Evolutionary conservation across 2,797 vertebrate species (phyloP), one percentile per base, ranked within the genome.

Genomic region (Sphenopsis melanotis): DNA sequence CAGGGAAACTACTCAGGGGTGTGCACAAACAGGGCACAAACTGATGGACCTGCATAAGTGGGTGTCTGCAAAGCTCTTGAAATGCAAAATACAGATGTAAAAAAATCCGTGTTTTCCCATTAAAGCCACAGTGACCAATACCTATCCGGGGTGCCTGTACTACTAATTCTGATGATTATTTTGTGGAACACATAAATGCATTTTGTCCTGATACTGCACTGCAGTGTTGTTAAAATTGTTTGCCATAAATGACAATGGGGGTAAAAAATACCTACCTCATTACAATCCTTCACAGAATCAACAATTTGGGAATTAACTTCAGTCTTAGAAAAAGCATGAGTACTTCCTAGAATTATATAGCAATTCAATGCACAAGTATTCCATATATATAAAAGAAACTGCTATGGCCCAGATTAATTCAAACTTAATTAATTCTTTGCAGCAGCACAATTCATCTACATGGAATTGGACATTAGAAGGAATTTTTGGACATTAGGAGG

Each of bases 1-100:
- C 86, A 94, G 64, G 94, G 69, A 93, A 94, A 95, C 29, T 32
- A 14, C 64, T 86, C 91, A 30, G 92, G 56, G 63, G 21, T 37
- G 78, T 14, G 94, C 47, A 95, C 37, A 80, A 29, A 46, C 1
- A 30, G 1, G 14, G 14, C 19, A 30, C 7, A 53, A 78, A 64
- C 19, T 30, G 23, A 50, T 50, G n/a, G 13, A 41, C 30, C 52
- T 9, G 27, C 37, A 49, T 49, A 83, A 37, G 5, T 32, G 36
- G 39, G 10, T 23, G 69, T 6, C 59, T 89, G 71, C 47, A 65
- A 27, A 75, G 79, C 37, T 65, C 46, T 8, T 63, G 29, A 81
- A 36, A 53, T 11, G 32, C 41, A 90, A 89, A 93, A 64, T 15
- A 59, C 3, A 47, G 5, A 75, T 15, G 34, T 10, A 63, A 93